Evolutionary conservation across 2,888 invertebrate species (phyloP).

Genomic region (Kryphioiulus occultus): DNA sequence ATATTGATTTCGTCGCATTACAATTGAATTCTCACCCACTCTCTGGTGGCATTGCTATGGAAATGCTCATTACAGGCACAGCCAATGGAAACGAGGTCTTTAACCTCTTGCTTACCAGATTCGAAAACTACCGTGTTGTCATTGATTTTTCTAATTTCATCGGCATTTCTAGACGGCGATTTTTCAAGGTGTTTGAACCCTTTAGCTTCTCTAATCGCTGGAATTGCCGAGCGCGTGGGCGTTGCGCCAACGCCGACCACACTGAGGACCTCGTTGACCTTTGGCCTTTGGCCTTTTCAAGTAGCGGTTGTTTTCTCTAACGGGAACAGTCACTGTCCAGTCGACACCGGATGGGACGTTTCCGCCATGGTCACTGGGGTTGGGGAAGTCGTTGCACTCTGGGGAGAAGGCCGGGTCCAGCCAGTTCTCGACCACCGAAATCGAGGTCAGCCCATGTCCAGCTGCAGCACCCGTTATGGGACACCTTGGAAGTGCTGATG

Average conservation of each 20-base stretch:
- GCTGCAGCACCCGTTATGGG: not conserved
- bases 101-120: not conserved
- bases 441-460: not conserved
- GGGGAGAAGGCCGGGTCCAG: not conserved
- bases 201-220: not conserved
- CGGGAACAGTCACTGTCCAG: not conserved
- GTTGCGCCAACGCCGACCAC: not conserved
- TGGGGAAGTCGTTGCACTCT: not conserved
- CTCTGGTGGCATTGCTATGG: not conserved
- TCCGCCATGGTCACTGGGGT: not conserved
- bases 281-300: not conserved
- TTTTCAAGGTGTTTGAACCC: conserved; percentile 2
- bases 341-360: not conserved
- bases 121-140: conserved; percentile 1
- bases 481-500: not conserved
- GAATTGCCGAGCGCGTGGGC: not conserved
- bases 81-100: not conserved
- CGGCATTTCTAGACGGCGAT: not conserved
- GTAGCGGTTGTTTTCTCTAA: not conserved
- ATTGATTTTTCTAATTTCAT: conserved; percentile 4
- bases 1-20: not conserved
- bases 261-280: not conserved
- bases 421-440: not conserved
- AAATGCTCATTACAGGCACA: not conserved
- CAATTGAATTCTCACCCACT: conserved; percentile 26